Base-by-base conservation (phyloP, 2,113 vertebrate species). In the Typhlomys cinereus region DNA sequence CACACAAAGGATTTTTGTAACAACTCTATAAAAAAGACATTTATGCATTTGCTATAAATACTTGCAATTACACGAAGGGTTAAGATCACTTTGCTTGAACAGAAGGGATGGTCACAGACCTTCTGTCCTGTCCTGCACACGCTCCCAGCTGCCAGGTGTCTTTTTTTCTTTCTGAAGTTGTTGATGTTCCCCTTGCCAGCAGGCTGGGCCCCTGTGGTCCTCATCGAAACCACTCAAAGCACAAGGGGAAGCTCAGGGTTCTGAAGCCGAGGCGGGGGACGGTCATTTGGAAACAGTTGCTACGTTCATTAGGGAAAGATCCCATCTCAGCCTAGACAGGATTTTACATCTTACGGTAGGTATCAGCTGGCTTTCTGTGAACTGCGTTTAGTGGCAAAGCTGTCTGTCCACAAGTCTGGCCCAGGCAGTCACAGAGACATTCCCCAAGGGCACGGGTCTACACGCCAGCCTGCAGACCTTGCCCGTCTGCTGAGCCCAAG, bases 221-320 rank as follows among this genome's bases (percentile, higher is more conserved):
- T 50, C 34, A 57, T 54, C 36, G 7, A 61, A 44, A 69, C 70
- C 44, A 82, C 74, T 96, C 95, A 95, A 29, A 88, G 27, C 25
- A 89, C 64, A 96, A 96, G 96, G 95, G 95, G 96, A 96, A 96
- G 93, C 82, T 54, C n/a, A 52, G 34, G 14, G 80, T 46, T 14
- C 61, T 41, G 52, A 61, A 82, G 82, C 41, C 29, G 12, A 9
- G 34, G 85, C n/a, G n/a, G n/a, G 25, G 76, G 14, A 57, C 6
- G 85, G 85, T 96, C 95, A 96, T 94, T 92, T 90, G 88, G 94
- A 97, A 97, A 97, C 71, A 91, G 23, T 14, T 0, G 0, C 64
- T 39, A 85, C 17, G 46, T 74, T 82, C 78, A 88, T 85, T 73
- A 88, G 57, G 46, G 92, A 89, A 94, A 91, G 39, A 67, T 73